phyloP scores from a whole-genome alignment of 2,797 vertebrate genomes.

The Gila robusta region DNA sequence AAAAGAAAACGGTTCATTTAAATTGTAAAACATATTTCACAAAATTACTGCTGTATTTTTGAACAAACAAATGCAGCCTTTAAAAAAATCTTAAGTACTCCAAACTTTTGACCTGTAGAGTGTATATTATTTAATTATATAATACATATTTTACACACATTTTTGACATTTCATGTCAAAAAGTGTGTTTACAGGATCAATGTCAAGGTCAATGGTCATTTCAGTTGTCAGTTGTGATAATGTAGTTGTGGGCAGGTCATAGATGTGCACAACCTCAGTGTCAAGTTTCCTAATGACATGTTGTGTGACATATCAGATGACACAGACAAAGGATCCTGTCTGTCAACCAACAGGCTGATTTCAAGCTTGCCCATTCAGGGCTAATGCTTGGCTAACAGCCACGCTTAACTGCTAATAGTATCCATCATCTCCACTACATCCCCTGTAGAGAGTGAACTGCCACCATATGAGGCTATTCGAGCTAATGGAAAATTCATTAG shows the following conservation, averaged over 20 bases:
- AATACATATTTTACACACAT: not conserved
- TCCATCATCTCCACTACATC: conserved; percentile 65
- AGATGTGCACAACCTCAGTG: conserved; percentile 46
- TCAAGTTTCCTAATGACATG: conserved; percentile 47
- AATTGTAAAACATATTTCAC: not conserved
- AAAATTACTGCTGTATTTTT: not conserved
- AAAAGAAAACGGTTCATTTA: not conserved
- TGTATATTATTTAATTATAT: not conserved
- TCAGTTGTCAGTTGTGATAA: not conserved
- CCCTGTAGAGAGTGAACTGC: conserved; percentile 41
- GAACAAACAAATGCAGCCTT: not conserved
- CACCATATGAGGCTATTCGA: conserved; percentile 28
- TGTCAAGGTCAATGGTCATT: not conserved
- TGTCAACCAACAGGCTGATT: conserved; percentile 66
- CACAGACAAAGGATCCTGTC: conserved; percentile 57
- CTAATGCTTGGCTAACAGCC: conserved; percentile 71
- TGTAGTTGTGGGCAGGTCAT: not conserved
- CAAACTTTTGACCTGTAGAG: not conserved
- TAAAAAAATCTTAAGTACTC: not conserved
- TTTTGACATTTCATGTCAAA: not conserved
- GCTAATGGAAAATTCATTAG: conserved; percentile 58
- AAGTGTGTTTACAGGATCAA: not conserved
- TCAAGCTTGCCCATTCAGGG: conserved; percentile 63
- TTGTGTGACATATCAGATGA: conserved; percentile 63
- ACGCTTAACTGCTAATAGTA: conserved; percentile 67